A percentile compares a stretch with the other conserved stretches of the same genome.
phyloP scores from a whole-genome alignment of 2,797 vertebrate genomes.

The Gouania willdenowi region DNA sequence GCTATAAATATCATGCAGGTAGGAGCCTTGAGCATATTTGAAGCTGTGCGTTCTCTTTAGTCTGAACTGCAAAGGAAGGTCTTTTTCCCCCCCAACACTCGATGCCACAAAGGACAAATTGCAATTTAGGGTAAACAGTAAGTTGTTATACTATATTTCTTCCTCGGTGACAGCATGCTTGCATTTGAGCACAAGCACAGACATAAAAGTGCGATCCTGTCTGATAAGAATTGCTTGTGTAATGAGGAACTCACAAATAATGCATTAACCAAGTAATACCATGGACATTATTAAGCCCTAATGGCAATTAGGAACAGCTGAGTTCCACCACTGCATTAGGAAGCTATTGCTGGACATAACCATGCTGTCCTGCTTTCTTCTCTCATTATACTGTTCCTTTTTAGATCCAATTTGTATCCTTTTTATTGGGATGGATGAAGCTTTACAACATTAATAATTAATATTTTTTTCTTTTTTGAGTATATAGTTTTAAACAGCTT shows the following conservation, averaged over 20 bases:
- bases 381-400: constrained; percentile 17
- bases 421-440: constrained; percentile 33
- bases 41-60: constrained; percentile 1
- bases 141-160: constrained; percentile 46
- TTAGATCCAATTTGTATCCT: constrained; percentile 11
- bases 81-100: constrained; percentile 20
- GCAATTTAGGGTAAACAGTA: constrained; percentile 48
- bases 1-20: background rate
- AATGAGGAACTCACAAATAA: constrained; percentile 78
- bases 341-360: constrained; percentile 43
- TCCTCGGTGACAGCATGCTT: constrained; percentile 37
- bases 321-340: constrained; percentile 35
- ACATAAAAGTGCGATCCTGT: constrained; percentile 60
- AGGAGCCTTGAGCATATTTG: constrained; percentile 4
- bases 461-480: too few relatives aligned
- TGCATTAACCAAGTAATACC: constrained; percentile 69
- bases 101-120: constrained; percentile 42
- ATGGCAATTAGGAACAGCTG: constrained; percentile 65
- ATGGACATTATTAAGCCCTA: constrained; percentile 71
- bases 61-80: constrained; percentile 21
- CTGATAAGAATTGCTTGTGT: constrained; percentile 55
- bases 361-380: constrained; percentile 42
- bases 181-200: constrained; percentile 40
- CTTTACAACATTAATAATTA: constrained; percentile 32
- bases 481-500: too few relatives aligned